Conservation (phyloP, 2,888 invertebrate genomes). For the Fabriciana adippe region DNA sequence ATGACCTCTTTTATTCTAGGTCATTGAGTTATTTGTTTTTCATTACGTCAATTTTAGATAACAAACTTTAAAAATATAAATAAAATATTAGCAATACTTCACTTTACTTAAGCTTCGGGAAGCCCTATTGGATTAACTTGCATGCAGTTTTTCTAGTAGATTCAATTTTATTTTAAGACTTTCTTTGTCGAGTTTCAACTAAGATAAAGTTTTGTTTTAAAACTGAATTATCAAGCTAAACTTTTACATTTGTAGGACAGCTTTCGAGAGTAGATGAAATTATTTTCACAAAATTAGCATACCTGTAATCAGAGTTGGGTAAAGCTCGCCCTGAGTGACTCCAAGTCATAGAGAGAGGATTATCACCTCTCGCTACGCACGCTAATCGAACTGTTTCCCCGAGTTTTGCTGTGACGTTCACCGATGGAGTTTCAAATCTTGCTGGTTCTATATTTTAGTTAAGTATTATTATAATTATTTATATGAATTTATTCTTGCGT, state of each 20-base stretch:
- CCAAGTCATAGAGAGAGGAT: conserved; percentile 91
- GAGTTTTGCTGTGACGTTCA: conserved; percentile 89
- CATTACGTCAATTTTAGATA: neutral
- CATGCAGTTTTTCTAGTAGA: conserved; percentile 10
- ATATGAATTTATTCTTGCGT: neutral
- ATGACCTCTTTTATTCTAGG: conserved; percentile 17
- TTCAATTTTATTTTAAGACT: conserved; percentile 2
- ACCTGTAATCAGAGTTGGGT: conserved; percentile 87
- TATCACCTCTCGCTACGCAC: conserved; percentile 92
- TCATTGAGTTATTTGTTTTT: conserved; percentile 9
- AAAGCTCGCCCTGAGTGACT: conserved; percentile 86
- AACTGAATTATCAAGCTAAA: conserved; percentile 11
- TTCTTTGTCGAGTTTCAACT: conserved; percentile 9
- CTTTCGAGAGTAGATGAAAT: neutral
- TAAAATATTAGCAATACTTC: neutral
- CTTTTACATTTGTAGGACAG: conserved; percentile 5
- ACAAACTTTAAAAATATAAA: neutral
- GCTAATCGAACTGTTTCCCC: conserved; percentile 88
- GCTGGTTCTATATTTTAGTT: conserved; percentile 85
- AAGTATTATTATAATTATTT: neutral
- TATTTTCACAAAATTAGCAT: conserved; percentile 21
- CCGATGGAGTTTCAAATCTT: conserved; percentile 87
- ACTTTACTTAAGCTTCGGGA: neutral
- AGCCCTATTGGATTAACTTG: conserved; percentile 2
- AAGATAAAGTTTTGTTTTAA: conserved; percentile 5